Evolutionary conservation across 2,888 invertebrate genomes (phyloP).

Genomic region (Achlya flavicornis): DNA sequence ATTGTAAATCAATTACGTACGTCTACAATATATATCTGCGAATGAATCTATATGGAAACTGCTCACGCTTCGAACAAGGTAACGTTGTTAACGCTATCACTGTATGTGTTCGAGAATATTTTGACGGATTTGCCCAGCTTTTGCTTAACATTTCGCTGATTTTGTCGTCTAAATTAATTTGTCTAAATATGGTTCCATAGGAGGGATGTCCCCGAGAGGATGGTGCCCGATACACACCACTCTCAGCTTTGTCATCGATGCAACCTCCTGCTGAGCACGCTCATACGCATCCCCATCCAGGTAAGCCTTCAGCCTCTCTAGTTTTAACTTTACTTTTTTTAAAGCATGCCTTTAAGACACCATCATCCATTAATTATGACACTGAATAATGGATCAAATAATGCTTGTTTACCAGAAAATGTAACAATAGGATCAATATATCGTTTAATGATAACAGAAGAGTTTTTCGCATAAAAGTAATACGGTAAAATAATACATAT

Average conservation of each 20-base stretch:
- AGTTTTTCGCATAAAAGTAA: background rate
- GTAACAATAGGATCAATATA: background rate
- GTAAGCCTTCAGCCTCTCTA: conserved; percentile 50
- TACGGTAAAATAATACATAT: background rate
- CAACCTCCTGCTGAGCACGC: conserved; percentile 87
- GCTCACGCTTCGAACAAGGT: too few relatives aligned
- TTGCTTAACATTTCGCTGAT: background rate
- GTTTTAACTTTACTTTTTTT: background rate
- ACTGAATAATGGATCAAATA: too few relatives aligned
- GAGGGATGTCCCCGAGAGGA: conserved; percentile 76
- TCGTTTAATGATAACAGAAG: background rate
- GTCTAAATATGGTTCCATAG: conserved; percentile 40
- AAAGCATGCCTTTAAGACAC: background rate
- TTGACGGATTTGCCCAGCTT: background rate
- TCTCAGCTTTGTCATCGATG: conserved; percentile 93
- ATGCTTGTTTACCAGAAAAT: background rate
- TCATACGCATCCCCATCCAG: conserved; percentile 83
- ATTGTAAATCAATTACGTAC: too few relatives aligned
- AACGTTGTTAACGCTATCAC: too few relatives aligned
- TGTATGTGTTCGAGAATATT: background rate
- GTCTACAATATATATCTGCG: too few relatives aligned
- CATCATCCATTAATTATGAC: too few relatives aligned
- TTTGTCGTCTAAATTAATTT: background rate
- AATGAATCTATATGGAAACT: too few relatives aligned
- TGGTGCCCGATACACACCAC: conserved; percentile 88